Base-by-base conservation (phyloP, 2,113 vertebrate genomes). In the Rhizomys pruinosus region DNA sequence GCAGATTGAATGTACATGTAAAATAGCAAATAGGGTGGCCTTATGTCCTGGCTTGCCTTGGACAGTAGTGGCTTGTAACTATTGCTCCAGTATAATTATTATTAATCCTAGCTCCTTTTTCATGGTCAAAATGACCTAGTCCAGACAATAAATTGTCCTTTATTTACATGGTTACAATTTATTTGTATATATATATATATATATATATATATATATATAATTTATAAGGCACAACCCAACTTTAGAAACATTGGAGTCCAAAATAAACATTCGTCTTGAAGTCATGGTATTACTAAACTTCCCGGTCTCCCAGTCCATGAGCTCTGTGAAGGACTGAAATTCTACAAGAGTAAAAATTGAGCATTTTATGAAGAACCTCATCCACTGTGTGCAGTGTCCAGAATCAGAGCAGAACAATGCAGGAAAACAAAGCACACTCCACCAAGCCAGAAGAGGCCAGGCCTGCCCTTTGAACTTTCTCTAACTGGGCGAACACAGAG, bases 171-270 rank as follows among this genome's bases (percentile, higher is more conserved):
- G 63, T 47, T 76, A 55, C 59, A 71, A 69, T 89, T 81, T 93
- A 79, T 69, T 59, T 81, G 69, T 34, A 64, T 37, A 71, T 57
- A 12, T 12, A n/a, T n/a, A n/a, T n/a, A n/a, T n/a, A n/a, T n/a
- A n/a, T n/a, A n/a, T n/a, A n/a, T 93, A 79, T 69, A 52, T 81
- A 64, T 34, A 64, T 37, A 71, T 57, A 12, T 12, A 66, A 69
- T 37, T 42, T 44, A 55, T 69, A 68, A 72, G 32, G 47, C 20
- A 78, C 25, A 34, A 47, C 7, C 13, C 79, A 32, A 91, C 77
- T 92, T 91, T 25, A 85, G 82, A 90, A 86, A 85, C 22, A 84
- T 9, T 88, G 25, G 86, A 84, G 86, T 69, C 52, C 59, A 82
- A 74, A 80, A n/a, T 63, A 81, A 90, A 4, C 32, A 55, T 69